Base-by-base conservation (phyloP, 30 jellyfish, hydroid and myxozoan species). In the Hydractinia symbiolongicarpus region DNA sequence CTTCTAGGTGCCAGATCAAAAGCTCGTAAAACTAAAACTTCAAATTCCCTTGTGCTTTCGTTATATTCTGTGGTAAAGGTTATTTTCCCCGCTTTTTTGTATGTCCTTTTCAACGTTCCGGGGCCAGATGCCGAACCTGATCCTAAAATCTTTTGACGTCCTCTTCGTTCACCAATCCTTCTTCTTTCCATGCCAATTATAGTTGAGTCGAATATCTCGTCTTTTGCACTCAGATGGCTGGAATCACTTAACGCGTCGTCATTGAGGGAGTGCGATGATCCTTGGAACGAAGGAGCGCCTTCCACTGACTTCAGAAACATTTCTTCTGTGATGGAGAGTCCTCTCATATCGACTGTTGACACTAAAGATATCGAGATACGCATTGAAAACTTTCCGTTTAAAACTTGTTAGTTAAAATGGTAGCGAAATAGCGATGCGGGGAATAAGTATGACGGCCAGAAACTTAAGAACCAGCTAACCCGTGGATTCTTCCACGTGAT, bases 21-120 rank as follows among this genome's bases (percentile, higher is more conserved):
- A 14, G 95, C 98, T 55, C 96, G 57, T 19, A 66, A n/a, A 11
- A 91, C 81, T 64, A 52, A 69, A n/a, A 91, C 86, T 54, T 86
- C 89, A 30, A 91, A 82, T 13, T 53, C 62, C 57, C 68, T 72
- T 62, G 83, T 66, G 21, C 76, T 77, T 21, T 78, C 62, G 54
- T 54, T 20, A 54, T 86, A 86, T 64, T n/a, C 67, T 30, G 95
- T 86, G 4, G 94, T 68, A 72, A 91, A 91, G 8, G 73, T 71
- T 14, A 91, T 40, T 76, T 91, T 87, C 8, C 98, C 98, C 8
- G 98, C 80, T 72, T 83, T 86, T 82, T 69, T 71, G 17, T 51
- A 82, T 15, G 89, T 71, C 6, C 89, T 67, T 62, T 51, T 62
- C 14, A 49, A 77, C 10, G 17, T 17, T 4, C 64, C 81, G 16